Conservation (phyloP, 1,140 invertebrate genomes). For the Brachystomella parvula region DNA sequence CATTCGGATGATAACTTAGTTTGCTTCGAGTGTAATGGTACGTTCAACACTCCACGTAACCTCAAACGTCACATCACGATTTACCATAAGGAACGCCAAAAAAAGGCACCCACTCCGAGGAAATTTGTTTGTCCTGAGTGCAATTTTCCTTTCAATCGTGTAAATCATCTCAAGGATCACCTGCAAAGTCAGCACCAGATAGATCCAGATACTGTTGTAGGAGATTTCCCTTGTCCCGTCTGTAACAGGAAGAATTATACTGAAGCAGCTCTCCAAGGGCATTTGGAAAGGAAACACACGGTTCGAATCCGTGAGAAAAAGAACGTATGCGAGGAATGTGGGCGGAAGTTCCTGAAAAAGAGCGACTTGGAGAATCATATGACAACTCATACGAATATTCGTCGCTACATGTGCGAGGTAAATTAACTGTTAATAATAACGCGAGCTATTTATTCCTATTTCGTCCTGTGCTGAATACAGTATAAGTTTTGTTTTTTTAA, state of each 20-base stretch:
- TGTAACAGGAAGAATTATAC: not conserved
- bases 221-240: conserved; percentile 2
- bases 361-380: not conserved
- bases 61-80: not conserved
- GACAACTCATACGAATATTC: not conserved
- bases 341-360: not conserved
- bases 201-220: not conserved
- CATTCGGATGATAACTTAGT: not conserved
- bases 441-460: not conserved
- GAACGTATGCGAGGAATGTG: not conserved
- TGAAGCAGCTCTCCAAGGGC: not conserved
- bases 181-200: not conserved
- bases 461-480: not conserved
- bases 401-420: not conserved
- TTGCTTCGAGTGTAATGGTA: not conserved
- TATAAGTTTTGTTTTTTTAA: not conserved
- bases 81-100: not conserved
- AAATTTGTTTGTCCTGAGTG: not conserved
- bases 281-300: not conserved
- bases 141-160: not conserved
- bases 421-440: not conserved
- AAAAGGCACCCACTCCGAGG: not conserved
- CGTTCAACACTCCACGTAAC: not conserved
- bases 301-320: not conserved
- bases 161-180: not conserved